A percentile compares a stretch with the other conserved stretches of the same genome.
Evolutionary conservation across 2,797 vertebrate genomes (phyloP).

Genomic region (Chiloscyllium punctatum): DNA sequence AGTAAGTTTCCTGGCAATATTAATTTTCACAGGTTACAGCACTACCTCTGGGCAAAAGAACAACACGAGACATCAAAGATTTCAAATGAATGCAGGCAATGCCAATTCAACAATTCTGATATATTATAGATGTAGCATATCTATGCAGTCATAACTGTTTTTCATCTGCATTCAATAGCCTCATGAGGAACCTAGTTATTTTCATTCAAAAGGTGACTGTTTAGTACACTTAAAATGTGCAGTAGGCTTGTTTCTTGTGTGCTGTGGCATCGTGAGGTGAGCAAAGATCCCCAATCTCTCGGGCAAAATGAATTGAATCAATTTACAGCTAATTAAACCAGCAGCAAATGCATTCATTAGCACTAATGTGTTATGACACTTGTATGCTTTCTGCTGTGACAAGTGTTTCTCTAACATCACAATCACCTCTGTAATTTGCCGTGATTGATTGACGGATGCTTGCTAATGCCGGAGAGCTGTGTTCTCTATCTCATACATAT

Average conservation of each 20-base stretch:
- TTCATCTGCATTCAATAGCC: background rate
- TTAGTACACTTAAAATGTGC: background rate
- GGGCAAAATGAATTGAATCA: conserved; percentile 22
- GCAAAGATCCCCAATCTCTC: background rate
- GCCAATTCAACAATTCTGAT: background rate
- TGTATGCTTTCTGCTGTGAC: conserved; percentile 15
- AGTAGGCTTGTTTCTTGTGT: background rate
- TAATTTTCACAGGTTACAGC: background rate
- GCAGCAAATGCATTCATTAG: conserved; percentile 28
- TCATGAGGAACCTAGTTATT: background rate
- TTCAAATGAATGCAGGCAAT: background rate
- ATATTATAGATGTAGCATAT: background rate
- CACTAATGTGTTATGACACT: conserved; percentile 34
- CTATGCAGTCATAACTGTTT: background rate
- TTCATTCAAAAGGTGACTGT: background rate
- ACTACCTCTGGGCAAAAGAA: background rate
- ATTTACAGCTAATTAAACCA: conserved; percentile 23
- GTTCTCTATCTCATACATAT: background rate
- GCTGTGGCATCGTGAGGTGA: background rate
- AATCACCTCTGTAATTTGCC: conserved; percentile 16
- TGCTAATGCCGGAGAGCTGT: too few species aligned
- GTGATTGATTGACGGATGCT: conserved; percentile 15
- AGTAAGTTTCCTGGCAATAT: background rate
- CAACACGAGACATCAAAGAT: background rate
- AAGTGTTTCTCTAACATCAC: conserved; percentile 26